phyloP scores from a whole-genome alignment of 2,888 invertebrate genomes.

The Tupiocoris notatus region DNA sequence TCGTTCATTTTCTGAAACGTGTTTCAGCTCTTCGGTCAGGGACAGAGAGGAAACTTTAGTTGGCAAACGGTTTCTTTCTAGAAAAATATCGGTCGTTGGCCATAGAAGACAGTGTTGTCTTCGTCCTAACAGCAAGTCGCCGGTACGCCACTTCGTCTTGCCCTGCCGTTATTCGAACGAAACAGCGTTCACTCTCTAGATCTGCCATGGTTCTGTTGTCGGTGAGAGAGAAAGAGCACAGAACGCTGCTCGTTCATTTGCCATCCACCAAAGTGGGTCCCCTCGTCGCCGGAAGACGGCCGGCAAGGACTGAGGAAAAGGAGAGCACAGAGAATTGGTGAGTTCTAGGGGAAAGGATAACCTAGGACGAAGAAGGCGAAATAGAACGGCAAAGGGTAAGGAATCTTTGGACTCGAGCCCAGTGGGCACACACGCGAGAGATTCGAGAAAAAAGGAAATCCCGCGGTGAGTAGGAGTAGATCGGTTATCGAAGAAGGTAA shows the following conservation, averaged over 20 bases:
- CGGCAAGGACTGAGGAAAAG: not conserved
- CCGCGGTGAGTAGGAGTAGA: not conserved
- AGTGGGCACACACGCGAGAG: not conserved
- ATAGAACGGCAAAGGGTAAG: no score
- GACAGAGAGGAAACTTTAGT: conserved; percentile 3
- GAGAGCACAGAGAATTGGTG: not conserved
- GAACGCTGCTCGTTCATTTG: not conserved
- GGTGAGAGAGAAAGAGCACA: not conserved
- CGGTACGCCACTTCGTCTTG: not conserved
- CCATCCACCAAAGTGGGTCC: not conserved
- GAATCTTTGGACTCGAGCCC: not conserved
- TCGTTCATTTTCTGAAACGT: not conserved
- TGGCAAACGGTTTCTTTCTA: conserved; percentile 1
- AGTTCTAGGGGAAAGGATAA: not conserved
- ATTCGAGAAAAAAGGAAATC: not conserved
- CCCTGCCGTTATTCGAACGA: not conserved
- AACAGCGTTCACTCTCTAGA: not conserved
- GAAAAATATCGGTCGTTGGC: conserved; percentile 1
- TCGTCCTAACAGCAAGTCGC: not conserved
- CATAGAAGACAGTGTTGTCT: not conserved
- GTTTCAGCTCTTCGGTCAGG: not conserved
- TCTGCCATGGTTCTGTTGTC: not conserved
- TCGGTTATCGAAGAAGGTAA: conserved; percentile 40
- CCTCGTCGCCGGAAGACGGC: not conserved
- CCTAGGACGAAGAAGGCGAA: not conserved